Conservation (phyloP, 2,113 vertebrate species). For the Alaudala cheleensis region DNA sequence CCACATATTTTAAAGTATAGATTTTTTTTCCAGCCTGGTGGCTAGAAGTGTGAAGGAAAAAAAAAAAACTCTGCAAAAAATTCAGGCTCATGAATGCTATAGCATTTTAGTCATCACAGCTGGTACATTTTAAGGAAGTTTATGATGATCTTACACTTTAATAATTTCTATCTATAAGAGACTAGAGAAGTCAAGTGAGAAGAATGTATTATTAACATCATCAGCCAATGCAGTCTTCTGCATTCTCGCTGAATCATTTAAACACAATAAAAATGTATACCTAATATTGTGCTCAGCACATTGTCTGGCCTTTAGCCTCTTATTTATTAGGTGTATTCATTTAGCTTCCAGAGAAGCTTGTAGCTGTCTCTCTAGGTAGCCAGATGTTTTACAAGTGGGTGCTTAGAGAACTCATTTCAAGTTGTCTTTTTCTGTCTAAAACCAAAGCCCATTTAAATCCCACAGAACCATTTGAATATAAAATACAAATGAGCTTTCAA, state of each 20-base stretch:
- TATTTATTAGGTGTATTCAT: neutral
- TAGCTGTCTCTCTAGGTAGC: neutral
- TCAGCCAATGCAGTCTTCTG: neutral
- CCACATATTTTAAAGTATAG: neutral
- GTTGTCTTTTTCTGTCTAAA: neutral
- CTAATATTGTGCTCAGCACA: neutral
- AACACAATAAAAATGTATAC: neutral
- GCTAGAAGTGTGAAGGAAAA: neutral
- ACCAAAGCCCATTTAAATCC: constrained; percentile 7
- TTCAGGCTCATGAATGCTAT: neutral
- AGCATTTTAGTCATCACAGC: neutral
- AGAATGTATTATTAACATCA: neutral
- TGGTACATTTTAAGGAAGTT: neutral
- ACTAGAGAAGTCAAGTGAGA: neutral
- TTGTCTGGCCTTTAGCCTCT: neutral
- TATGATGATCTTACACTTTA: neutral
- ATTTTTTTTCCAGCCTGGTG: neutral
- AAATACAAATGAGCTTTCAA: neutral
- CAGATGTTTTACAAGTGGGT: constrained; percentile 18
- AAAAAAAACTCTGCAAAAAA: neutral
- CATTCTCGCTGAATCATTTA: neutral
- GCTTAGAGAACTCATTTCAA: neutral
- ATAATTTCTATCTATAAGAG: neutral
- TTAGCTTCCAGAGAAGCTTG: constrained; percentile 14
- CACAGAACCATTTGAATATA: neutral